phyloP scores from a whole-genome alignment of 2,888 invertebrate genomes.

The Molorchus minor region DNA sequence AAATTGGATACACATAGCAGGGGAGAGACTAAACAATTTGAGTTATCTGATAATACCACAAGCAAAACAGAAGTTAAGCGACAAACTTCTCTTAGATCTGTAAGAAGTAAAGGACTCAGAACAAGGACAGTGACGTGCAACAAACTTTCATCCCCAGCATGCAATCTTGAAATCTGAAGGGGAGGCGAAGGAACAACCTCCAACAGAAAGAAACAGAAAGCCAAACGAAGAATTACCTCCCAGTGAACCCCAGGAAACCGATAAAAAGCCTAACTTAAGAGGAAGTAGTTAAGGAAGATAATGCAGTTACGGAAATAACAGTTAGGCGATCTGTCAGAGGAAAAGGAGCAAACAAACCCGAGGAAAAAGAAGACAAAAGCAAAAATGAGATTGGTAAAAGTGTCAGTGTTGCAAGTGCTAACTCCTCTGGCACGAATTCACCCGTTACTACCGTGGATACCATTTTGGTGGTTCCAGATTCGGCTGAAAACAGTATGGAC shows the following conservation, averaged over 20 bases:
- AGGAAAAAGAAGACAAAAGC: neutral
- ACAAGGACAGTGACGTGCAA: conserved; percentile 7
- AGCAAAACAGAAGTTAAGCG: conserved; percentile 4
- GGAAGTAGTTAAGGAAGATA: conserved; percentile 21
- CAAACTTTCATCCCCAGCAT: neutral
- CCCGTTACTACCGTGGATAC: conserved; percentile 33
- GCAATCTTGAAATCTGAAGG: conserved; percentile 25
- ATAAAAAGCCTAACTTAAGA: conserved; percentile 33
- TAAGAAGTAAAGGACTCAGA: conserved; percentile 26
- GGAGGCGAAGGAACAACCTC: conserved; percentile 26
- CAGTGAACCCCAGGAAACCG: conserved; percentile 3
- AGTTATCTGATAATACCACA: conserved; percentile 1
- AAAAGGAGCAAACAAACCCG: neutral
- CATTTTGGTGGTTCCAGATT: conserved; percentile 33
- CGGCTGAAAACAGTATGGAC: conserved; percentile 39
- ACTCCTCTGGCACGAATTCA: conserved; percentile 32
- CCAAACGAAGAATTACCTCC: conserved; percentile 17
- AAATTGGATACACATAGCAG: no score
- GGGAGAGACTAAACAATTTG: no score
- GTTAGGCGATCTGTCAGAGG: neutral
- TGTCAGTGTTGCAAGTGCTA: conserved; percentile 23
- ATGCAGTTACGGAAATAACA: neutral
- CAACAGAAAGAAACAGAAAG: no score
- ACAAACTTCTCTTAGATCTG: conserved; percentile 33
- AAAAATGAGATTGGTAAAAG: conserved; percentile 9